Base-by-base conservation (phyloP, 2,888 invertebrate species). In the Sesia bembeciformis region DNA sequence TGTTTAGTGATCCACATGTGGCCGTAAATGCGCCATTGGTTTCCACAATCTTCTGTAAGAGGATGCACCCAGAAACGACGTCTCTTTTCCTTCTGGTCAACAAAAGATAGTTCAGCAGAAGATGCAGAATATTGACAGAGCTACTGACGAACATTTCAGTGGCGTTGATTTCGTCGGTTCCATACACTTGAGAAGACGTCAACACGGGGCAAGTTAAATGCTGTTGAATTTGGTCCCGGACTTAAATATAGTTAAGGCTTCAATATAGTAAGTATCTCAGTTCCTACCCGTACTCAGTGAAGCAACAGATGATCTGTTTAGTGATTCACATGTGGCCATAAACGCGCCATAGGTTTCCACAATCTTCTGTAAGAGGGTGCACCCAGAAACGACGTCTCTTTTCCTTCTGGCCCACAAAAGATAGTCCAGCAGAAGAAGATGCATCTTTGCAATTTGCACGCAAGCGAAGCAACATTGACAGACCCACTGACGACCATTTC, bases 131-230 rank as follows among this genome's bases (percentile, higher is more conserved):
- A 0, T 70, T 67, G 7, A 92, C 78, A 54, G 93, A 91, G 50
- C 91, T n/a, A n/a, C n/a, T n/a, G n/a, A 97, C 83, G 71, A 96
- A 94, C 57, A 95, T 91, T 68, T 98, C 97, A 52, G 97, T 93
- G 61, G 97, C 96, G 0, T 90, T 84, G 3, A 93, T 93, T n/a
- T n/a, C n/a, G n/a, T n/a, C n/a, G n/a, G n/a, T n/a, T n/a, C n/a
- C n/a, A n/a, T n/a, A n/a, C n/a, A n/a, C n/a, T n/a, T n/a, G n/a
- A n/a, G n/a, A n/a, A n/a, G n/a, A n/a, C n/a, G n/a, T n/a, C n/a
- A n/a, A n/a, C n/a, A n/a, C n/a, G n/a, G n/a, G n/a, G n/a, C n/a
- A n/a, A n/a, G n/a, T n/a, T n/a, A n/a, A n/a, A n/a, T n/a, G n/a
- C n/a, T n/a, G n/a, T n/a, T n/a, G n/a, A n/a, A n/a, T n/a, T n/a